Conservation (phyloP, 2,888 invertebrate genomes). For the Acleris emargana region DNA sequence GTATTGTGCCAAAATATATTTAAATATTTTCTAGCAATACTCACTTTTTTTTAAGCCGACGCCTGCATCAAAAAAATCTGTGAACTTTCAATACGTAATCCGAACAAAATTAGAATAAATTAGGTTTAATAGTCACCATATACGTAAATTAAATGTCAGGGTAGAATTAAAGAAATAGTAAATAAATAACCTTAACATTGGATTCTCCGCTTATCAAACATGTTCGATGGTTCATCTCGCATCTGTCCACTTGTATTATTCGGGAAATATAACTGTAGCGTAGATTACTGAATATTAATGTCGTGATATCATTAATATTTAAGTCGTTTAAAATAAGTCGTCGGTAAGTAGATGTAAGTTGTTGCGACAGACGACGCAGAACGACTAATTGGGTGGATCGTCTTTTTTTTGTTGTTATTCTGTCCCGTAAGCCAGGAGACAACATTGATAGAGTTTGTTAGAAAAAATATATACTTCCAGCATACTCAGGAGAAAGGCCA, state of each 20-base stretch:
- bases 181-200: constrained; percentile 68
- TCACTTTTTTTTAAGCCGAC: constrained; percentile 40
- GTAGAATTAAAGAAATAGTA: constrained; percentile 80
- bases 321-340: constrained; percentile 46
- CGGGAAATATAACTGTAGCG: constrained; percentile 51
- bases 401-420: no score
- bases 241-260: constrained; percentile 76
- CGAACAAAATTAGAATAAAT: constrained; percentile 72
- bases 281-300: constrained; percentile 54
- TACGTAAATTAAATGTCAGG: constrained; percentile 95
- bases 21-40: constrained; percentile 46
- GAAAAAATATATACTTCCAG: no score
- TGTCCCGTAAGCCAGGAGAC: no score
- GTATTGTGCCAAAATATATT: constrained; percentile 78
- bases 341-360: constrained; percentile 55
- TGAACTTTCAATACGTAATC: constrained; percentile 68
- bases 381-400: no score
- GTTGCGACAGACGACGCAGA: constrained; percentile 7
- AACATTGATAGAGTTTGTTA: no score
- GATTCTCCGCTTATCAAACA: constrained; percentile 63
- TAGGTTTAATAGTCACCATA: constrained; percentile 87
- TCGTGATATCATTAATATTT: constrained; percentile 70
- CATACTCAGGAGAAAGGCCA: no score
- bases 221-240: constrained; percentile 71
- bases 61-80: constrained; percentile 34